Evolutionary conservation across 2,797 vertebrate species (phyloP), one percentile per base, ranked within the genome.

Genomic region (Lagodon rhomboides): DNA sequence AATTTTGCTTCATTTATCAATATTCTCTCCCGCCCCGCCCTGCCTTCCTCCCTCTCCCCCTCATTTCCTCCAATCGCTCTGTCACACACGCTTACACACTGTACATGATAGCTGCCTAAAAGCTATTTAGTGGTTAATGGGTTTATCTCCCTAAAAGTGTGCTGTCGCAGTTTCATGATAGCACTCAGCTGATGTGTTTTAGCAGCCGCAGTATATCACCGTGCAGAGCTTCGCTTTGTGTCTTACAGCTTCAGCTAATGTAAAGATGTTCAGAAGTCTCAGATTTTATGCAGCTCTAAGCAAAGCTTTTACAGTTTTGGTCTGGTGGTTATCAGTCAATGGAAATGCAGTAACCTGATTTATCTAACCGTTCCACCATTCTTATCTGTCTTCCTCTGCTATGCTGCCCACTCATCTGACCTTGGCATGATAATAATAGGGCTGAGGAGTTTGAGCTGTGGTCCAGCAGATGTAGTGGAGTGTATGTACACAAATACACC

Each of bases 391-490:
- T 81, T 86, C 83, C 79, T 77, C 70, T 88, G 87, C 86, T 73
- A 8, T 63, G 69, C 18, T 82, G 80, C 87, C 83, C 85, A 90
- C 90, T 88, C 81, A 85, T 60, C 78, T 88, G 87, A 89, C 88
- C 83, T 88, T 83, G 73, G 82, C 82, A 68, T 82, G 80, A 83
- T 86, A 87, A 89, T 88, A 87, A 91, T 65, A 89, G 82, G 83
- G 74, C 51, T 70, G 80, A 76, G 71, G 46, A 87, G 68, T 70
- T 64, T 46, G 59, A 77, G 77, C 74, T 72, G 55, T 16, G 23
- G 60, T 66, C 44, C 80, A 59, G 8, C 5, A 5, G 65, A 68
- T 81, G 60, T 69, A 69, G 47, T 75, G 55, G 56, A 77, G 59
- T 58, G 55, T 59, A 68, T 73, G 71, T 47, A 85, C 80, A 89